Base-by-base conservation (phyloP, 2,888 invertebrate genomes). In the Calliphora vomitoria region DNA sequence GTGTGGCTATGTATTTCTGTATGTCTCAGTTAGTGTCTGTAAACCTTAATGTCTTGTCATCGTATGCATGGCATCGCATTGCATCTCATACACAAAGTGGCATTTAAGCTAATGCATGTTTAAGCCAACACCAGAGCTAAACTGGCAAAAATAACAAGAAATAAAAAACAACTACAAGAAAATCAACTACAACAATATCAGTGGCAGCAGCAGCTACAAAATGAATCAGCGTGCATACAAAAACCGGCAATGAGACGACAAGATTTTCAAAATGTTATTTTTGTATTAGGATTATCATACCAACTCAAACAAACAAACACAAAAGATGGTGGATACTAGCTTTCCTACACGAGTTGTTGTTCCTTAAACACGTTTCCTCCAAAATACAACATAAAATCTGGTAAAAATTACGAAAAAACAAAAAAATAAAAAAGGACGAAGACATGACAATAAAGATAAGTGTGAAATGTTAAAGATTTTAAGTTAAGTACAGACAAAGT, bases 61-160 rank as follows among this genome's bases (percentile, higher is more conserved):
- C 58, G 75, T 69, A 79, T 86, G 83, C 82, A 86, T 78, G 68
- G 75, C 80, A 53, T 81, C 20, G 31, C 66, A 71, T 81, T 72
- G 72, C 85, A 82, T 66, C 66, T 80, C 66, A 81, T 87, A 69
- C 75, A 66, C 71, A 87, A 87, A 83, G 80, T 87, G 81, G 80
- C 76, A 87, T 87, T 87, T 81, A 84, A 87, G 87, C 83, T 87
- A 87, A 87, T 87, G 84, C 87, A 84, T 81, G 83, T 82, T 84
- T 84, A 81, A 84, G 84, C 80, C 76, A 58, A 87, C 76, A 81
- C 71, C 75, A 78, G 13, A 74, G 72, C 41, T 76, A 78, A 76
- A 78, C 68, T 80, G 31, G 18, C 25, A 71, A 71, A 55, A 8
- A 47, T 11, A 64, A 82, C 20, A 75, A 75, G 50, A 62, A 76